phyloP scores from a whole-genome alignment of 2,888 invertebrate genomes.

The Tineola bisselliella region DNA sequence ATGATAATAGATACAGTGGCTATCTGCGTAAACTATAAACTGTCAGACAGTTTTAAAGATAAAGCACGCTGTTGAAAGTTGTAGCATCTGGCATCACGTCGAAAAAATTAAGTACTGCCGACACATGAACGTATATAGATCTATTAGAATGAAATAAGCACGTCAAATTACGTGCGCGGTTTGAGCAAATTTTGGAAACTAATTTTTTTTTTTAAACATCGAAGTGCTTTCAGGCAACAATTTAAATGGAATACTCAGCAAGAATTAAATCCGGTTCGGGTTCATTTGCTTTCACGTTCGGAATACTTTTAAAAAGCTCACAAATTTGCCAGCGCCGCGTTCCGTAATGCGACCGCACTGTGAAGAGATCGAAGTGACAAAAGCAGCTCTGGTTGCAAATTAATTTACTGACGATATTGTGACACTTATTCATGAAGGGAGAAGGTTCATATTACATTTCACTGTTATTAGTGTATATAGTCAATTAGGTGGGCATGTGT shows the following conservation, averaged over 20 bases:
- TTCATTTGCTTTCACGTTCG: not conserved
- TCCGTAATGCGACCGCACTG: not conserved
- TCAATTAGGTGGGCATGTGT: not conserved
- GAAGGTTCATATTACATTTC: not conserved
- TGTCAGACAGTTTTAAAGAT: not conserved
- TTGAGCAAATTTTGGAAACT: not conserved
- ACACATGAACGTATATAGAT: not conserved
- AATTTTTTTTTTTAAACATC: not conserved
- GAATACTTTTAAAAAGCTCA: slow-evolving; percentile 1
- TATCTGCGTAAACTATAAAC: not conserved
- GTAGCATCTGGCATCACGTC: not conserved
- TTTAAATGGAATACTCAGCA: not conserved
- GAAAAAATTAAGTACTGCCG: not conserved
- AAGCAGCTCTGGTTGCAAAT: not conserved
- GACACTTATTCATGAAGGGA: not conserved
- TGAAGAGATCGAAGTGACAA: slow-evolving; percentile 5
- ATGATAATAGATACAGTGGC: not conserved
- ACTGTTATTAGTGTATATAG: not conserved
- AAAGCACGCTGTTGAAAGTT: not conserved
- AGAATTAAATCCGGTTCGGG: not conserved
- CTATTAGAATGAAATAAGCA: not conserved
- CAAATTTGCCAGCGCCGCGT: not conserved
- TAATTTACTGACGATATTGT: not conserved
- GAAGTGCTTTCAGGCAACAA: not conserved
- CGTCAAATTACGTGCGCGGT: too few relatives aligned